A percentile compares a stretch with the other conserved stretches of the same genome.
Evolutionary conservation across 1,140 invertebrate species (phyloP).

Genomic region (Neomicropteryx cornuta): DNA sequence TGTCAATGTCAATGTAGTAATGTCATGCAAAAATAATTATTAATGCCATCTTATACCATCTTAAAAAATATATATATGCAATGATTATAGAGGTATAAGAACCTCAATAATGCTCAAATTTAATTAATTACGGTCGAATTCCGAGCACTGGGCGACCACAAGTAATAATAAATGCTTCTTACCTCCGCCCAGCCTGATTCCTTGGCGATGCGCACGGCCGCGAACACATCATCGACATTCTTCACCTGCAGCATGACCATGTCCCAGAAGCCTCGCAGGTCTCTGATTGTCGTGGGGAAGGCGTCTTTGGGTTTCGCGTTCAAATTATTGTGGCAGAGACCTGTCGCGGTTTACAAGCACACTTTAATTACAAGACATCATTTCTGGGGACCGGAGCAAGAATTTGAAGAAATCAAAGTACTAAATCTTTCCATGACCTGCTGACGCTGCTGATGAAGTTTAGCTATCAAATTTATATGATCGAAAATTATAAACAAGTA

Average conservation of each 20-base stretch:
- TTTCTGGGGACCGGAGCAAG: not conserved
- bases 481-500: not conserved
- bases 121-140: slow-evolving; percentile 3
- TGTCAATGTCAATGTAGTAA: slow-evolving; percentile 14
- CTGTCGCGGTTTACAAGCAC: slow-evolving; percentile 22
- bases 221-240: slow-evolving; percentile 56
- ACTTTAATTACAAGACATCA: not conserved
- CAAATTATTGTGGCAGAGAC: slow-evolving; percentile 47
- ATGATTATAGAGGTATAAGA: not conserved
- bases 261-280: slow-evolving; percentile 94
- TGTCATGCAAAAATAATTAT: not conserved
- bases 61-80: not conserved
- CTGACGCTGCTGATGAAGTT: not conserved
- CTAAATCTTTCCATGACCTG: not conserved
- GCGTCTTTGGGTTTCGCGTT: slow-evolving; percentile 62
- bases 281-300: slow-evolving; percentile 78
- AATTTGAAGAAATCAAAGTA: not conserved
- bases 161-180: slow-evolving; percentile 16
- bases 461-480: not conserved
- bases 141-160: not conserved
- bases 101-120: not conserved
- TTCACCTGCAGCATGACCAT: slow-evolving; percentile 79
- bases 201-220: slow-evolving; percentile 59
- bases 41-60: not conserved
- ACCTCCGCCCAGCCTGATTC: slow-evolving; percentile 62